Evolutionary conservation across 2,888 invertebrate genomes (phyloP).

Genomic region (Drosophila formosana): DNA sequence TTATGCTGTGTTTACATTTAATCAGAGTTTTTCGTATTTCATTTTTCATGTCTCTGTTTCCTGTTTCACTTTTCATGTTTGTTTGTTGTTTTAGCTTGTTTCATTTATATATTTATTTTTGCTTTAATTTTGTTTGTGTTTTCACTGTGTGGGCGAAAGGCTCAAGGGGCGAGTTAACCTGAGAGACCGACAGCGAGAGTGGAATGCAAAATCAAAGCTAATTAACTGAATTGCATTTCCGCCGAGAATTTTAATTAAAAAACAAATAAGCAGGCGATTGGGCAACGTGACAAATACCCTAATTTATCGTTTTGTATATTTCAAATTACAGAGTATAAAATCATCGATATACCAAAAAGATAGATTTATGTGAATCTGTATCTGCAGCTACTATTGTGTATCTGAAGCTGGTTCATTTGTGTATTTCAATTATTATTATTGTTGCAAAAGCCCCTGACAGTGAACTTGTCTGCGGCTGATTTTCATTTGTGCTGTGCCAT

Average conservation of each 20-base stretch:
- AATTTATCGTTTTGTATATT: background rate
- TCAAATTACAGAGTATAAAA: background rate
- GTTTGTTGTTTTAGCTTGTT: conserved; percentile 28
- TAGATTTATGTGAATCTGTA: background rate
- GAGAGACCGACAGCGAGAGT: background rate
- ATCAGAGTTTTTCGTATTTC: conserved; percentile 21
- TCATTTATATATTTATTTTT: conserved; percentile 23
- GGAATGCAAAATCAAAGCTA: conserved; percentile 23
- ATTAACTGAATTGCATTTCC: conserved; percentile 27
- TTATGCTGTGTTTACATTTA: conserved; percentile 47
- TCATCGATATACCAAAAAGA: background rate
- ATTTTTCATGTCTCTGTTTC: conserved; percentile 20
- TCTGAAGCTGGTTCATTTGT: background rate
- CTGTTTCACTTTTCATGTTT: conserved; percentile 45
- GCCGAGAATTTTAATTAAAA: conserved; percentile 31
- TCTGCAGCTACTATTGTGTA: background rate
- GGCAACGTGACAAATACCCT: background rate
- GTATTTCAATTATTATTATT: conserved; percentile 13
- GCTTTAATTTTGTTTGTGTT: conserved; percentile 38
- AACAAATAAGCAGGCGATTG: background rate
- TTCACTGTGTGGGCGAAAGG: background rate
- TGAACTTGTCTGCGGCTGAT: conserved; percentile 47
- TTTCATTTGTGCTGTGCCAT: conserved; percentile 31
- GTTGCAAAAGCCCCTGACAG: conserved; percentile 37
- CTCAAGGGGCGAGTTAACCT: background rate